phyloP scores from a whole-genome alignment of 1,140 invertebrate genomes.

The Octopus sinensis region DNA sequence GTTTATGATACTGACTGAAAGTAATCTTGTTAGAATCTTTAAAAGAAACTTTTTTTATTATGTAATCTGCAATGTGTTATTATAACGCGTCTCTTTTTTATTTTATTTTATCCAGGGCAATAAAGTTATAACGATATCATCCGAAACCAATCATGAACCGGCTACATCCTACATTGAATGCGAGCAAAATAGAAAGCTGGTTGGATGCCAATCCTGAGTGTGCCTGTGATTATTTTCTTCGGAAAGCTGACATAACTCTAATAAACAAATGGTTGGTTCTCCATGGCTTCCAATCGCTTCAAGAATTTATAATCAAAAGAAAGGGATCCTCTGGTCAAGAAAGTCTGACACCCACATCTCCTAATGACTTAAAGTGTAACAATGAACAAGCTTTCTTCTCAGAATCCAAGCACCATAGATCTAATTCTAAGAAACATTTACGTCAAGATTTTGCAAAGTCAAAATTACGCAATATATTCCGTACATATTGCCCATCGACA shows the following conservation, averaged over 20 bases:
- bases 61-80: no score
- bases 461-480: constrained; percentile 60
- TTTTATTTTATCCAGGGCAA: no score
- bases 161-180: constrained; percentile 5
- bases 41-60: no score
- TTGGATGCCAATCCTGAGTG: constrained; percentile 58
- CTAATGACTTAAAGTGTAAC: constrained; percentile 30
- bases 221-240: constrained; percentile 59
- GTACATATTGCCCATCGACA: constrained; percentile 49
- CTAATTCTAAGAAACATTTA: constrained; percentile 60
- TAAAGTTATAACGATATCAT: no score
- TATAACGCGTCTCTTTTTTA: no score
- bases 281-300: constrained; percentile 58
- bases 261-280: constrained; percentile 61
- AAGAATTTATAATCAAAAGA: constrained; percentile 42
- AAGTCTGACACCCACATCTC: constrained; percentile 41
- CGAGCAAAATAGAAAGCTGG: constrained; percentile 58
- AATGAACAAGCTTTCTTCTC: constrained; percentile 39
- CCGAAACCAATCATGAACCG: not conserved
- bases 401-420: constrained; percentile 42
- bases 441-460: constrained; percentile 61
- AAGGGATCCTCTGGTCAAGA: constrained; percentile 31
- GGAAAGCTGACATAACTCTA: constrained; percentile 57
- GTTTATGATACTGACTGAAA: no score
- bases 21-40: no score